A percentile compares a stretch with the other conserved stretches of the same genome.
Evolutionary conservation across 2,888 invertebrate genomes (phyloP).

Genomic region (Chrysotoxum bicinctum): DNA sequence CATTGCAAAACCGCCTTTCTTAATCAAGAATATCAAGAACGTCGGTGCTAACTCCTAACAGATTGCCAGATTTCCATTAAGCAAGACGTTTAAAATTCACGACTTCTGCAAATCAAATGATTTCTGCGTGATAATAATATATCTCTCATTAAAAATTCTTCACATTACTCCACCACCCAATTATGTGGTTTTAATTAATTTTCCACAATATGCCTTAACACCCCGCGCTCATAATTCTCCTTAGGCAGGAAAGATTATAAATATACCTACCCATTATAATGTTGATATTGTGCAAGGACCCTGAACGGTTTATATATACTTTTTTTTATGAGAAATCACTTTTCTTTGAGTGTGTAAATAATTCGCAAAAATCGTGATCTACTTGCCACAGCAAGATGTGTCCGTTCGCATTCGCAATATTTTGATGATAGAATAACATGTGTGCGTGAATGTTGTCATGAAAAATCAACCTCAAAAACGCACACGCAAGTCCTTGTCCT

Average conservation of each 20-base stretch:
- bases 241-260: not conserved
- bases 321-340: constrained; percentile 61
- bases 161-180: constrained; percentile 48
- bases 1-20: too few species aligned
- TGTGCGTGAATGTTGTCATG: constrained; percentile 3
- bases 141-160: constrained; percentile 56
- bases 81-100: too few species aligned
- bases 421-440: not conserved
- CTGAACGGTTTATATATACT: not conserved
- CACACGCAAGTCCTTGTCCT: not conserved
- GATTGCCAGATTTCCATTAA: not conserved
- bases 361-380: constrained; percentile 67
- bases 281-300: constrained; percentile 54
- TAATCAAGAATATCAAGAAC: too few species aligned
- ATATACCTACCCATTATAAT: constrained; percentile 41
- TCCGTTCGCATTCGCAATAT: constrained; percentile 19
- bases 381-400: constrained; percentile 45
- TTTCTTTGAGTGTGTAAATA: constrained; percentile 69
- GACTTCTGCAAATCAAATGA: not conserved
- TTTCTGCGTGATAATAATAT: not conserved
- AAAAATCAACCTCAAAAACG: constrained; percentile 19
- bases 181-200: constrained; percentile 69
- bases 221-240: not conserved
- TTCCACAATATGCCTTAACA: constrained; percentile 55
- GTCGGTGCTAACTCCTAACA: too few species aligned